Evolutionary conservation across 2,888 invertebrate species (phyloP).

Genomic region (Tipula lateralis): DNA sequence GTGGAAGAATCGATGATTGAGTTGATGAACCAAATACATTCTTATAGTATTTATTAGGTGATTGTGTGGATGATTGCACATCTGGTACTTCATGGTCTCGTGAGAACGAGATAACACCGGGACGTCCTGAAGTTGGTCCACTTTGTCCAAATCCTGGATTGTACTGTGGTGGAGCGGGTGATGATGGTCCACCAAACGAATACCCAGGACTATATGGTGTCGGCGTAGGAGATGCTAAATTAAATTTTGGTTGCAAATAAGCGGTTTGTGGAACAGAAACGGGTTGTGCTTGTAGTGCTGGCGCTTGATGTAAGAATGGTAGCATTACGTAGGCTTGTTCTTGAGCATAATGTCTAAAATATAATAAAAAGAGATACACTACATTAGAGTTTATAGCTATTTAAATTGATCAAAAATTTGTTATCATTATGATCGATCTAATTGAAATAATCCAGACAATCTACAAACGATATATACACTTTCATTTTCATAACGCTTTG

Average conservation of each 20-base stretch:
- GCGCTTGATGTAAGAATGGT: background rate
- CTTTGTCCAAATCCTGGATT: background rate
- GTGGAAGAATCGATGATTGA: background rate
- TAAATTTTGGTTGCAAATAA: background rate
- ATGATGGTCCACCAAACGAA: background rate
- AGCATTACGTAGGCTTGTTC: background rate
- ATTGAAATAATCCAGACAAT: background rate
- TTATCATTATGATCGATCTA: background rate
- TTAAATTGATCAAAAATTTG: no score
- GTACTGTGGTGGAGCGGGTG: background rate
- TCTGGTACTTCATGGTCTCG: background rate
- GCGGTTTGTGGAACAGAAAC: background rate
- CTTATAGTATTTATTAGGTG: slow-evolving; percentile 2
- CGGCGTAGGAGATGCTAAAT: background rate
- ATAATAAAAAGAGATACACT: background rate
- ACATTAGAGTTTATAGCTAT: background rate
- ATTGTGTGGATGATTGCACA: background rate
- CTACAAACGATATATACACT: background rate
- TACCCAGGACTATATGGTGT: background rate
- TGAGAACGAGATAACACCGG: background rate
- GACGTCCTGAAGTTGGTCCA: background rate
- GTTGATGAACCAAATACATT: background rate
- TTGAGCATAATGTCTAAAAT: background rate
- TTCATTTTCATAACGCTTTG: background rate
- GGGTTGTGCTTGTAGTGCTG: background rate